Base-by-base conservation (phyloP, 2,797 vertebrate genomes). In the Emydoidea blandingii region DNA sequence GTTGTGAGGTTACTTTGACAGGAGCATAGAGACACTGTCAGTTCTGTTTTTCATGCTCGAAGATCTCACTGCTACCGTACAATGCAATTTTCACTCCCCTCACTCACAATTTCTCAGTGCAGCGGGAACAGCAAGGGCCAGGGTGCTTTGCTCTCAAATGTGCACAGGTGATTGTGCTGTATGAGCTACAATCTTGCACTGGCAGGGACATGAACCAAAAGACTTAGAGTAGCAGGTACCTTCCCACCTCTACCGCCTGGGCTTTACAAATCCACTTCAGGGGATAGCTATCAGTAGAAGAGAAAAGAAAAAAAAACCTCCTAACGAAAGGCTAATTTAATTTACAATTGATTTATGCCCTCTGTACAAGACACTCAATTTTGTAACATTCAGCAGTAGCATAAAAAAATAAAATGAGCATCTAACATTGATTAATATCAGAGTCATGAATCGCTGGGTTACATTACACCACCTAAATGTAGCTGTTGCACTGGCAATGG, bases 251-350 rank as follows among this genome's bases (percentile, higher is more conserved):
- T 8, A 2, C 50, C 72, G 52, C 85, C 85, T 88, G 52, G 0
- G 0, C 37, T 86, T 89, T 86, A 81, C 49, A 89, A 88, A 86
- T 44, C 81, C 80, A 59, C 47, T 79, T 85, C 94, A 92, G 89
- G 91, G 87, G 44, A 52, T 88, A 92, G 91, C 95, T 31, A 84
- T 93, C 82, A 52, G 85, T 85, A 12, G 78, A n/a, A 87, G 76
- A 37, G 86, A 95, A 92, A 81, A 68, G 86, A 79, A 37, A 83
- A 90, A 93, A 90, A 54, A 44, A 7, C 23, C 89, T 89, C 84
- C 82, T 52, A 90, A 92, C n/a, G 91, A 93, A 91, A 96, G 87
- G 50, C 49, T 93, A 41, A 80, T 96, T 95, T 96, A 87, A 94
- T 96, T 96, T 87, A 59, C 74, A 93, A 92, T 80, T 89, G 91